Conservation (phyloP, 1,140 invertebrate genomes). For the Helicoverpa zea region DNA sequence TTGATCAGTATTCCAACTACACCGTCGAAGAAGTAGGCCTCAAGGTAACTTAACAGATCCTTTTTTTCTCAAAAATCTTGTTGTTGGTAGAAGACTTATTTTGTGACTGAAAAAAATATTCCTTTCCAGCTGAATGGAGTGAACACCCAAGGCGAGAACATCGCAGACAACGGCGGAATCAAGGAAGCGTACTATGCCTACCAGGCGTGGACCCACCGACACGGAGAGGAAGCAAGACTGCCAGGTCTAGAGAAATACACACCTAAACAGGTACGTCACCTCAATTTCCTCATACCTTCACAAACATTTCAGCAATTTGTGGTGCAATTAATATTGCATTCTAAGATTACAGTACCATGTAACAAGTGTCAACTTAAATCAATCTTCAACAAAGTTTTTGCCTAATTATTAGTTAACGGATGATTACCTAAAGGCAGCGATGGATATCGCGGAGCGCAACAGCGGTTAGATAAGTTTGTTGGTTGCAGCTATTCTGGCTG, state of each 20-base stretch:
- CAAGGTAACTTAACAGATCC: constrained; percentile 85
- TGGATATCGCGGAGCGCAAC: background rate
- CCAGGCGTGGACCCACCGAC: constrained; percentile 89
- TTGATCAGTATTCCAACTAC: constrained; percentile 95
- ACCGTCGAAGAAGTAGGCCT: constrained; percentile 90
- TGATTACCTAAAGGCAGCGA: constrained; percentile 30
- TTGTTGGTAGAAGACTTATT: too few relatives aligned
- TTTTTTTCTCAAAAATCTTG: too few relatives aligned
- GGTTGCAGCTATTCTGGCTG: constrained; percentile 89
- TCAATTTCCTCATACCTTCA: background rate
- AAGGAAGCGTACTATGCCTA: constrained; percentile 96
- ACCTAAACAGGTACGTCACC: constrained; percentile 88
- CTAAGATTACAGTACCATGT: background rate
- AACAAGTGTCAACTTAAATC: constrained; percentile 16
- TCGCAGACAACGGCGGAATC: constrained; percentile 96
- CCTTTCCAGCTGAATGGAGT: constrained; percentile 92
- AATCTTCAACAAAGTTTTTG: constrained; percentile 22
- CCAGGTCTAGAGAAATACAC: constrained; percentile 89
- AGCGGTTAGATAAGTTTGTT: constrained; percentile 18
- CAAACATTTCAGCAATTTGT: background rate
- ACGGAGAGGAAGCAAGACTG: constrained; percentile 89
- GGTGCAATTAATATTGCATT: constrained; percentile 8
- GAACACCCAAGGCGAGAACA: constrained; percentile 97
- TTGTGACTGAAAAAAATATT: background rate
- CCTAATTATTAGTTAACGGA: constrained; percentile 25